These are phyloP conservation scores for Malurus cyaneus DNA, from an alignment of 2,113 vertebrate species.

Conservation along the genomic window DNA sequence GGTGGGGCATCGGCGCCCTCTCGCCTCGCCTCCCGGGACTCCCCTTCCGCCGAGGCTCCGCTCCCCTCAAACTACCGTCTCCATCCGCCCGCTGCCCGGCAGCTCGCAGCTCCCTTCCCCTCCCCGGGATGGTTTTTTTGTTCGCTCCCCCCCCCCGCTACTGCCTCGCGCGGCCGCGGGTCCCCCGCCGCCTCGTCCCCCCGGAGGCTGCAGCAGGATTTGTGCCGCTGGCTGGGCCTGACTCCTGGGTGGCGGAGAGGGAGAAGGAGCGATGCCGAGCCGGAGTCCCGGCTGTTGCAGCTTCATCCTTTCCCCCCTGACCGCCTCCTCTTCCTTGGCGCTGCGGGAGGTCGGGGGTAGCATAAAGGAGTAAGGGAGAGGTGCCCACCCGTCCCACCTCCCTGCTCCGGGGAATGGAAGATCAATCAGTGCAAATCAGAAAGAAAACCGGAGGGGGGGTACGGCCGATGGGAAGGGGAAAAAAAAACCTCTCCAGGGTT, in stretches of 20 bases:
- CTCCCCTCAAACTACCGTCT: neutral
- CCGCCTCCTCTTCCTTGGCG: neutral
- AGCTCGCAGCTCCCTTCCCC: neutral
- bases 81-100: neutral
- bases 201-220: constrained; percentile 21
- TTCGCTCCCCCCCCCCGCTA: neutral
- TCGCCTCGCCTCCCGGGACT: too few relatives aligned
- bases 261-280: constrained; percentile 66
- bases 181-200: neutral
- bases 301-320: constrained; percentile 15
- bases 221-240: constrained; percentile 33
- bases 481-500: neutral
- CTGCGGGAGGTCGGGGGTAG: constrained; percentile 44
- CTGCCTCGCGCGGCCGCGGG: neutral
- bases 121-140: neutral
- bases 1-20: too few relatives aligned
- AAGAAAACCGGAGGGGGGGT: neutral
- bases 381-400: neutral
- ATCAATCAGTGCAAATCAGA: constrained; percentile 30
- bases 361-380: neutral
- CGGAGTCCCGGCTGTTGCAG: constrained; percentile 40
- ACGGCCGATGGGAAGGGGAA: neutral
- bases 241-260: constrained; percentile 47
- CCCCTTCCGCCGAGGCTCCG: too few relatives aligned
- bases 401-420: neutral